Conservation (phyloP, 2,888 invertebrate genomes). For the Cephus pulcher region DNA sequence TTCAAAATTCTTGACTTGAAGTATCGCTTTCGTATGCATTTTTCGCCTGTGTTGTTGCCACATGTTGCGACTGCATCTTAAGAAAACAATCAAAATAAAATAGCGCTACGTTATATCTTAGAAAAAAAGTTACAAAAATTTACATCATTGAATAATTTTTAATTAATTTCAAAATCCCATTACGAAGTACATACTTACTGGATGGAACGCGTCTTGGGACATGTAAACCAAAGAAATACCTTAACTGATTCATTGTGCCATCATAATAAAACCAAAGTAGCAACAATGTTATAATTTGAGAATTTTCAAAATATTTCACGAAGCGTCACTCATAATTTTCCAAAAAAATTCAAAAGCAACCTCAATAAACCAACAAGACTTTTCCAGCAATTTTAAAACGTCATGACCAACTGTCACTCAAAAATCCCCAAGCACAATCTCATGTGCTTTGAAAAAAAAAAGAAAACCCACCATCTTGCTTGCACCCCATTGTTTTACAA, state of each 20-base stretch:
- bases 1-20: background rate
- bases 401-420: background rate
- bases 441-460: too few relatives aligned
- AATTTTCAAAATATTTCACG: too few relatives aligned
- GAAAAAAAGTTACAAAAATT: too few relatives aligned
- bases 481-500: too few relatives aligned
- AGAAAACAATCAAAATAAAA: too few relatives aligned
- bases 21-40: constrained; percentile 8
- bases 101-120: too few relatives aligned
- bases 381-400: background rate
- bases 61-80: too few relatives aligned
- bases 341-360: background rate
- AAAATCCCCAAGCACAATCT: too few relatives aligned
- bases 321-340: background rate
- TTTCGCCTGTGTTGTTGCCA: constrained; percentile 1
- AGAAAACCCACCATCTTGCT: too few relatives aligned
- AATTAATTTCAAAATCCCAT: too few relatives aligned
- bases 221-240: constrained; percentile 37
- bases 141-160: too few relatives aligned
- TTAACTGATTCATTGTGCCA: constrained; percentile 47
- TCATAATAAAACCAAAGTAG: background rate
- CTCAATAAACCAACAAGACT: background rate
- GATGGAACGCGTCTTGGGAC: constrained; percentile 32
- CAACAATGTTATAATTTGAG: too few relatives aligned
- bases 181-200: constrained; percentile 30